Evolutionary conservation across 1,140 invertebrate genomes (phyloP).

Genomic region (Sipha flava): DNA sequence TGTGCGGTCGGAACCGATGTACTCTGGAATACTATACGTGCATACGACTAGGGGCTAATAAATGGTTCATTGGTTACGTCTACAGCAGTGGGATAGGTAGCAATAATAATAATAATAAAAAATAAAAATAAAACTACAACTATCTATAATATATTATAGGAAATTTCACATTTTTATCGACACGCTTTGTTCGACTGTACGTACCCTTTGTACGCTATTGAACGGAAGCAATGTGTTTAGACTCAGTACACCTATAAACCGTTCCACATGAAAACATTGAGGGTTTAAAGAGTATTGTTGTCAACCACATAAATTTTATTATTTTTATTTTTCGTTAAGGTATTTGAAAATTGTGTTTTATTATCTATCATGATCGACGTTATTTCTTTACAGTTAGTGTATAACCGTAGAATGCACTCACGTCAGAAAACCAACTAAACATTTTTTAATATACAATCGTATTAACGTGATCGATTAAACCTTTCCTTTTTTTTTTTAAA

Average conservation of each 20-base stretch:
- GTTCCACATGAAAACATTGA: slow-evolving; percentile 12
- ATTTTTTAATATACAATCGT: too few species aligned
- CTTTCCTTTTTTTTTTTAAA: too few species aligned
- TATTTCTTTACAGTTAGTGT: too few species aligned
- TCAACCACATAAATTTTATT: not conserved
- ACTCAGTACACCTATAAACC: not conserved
- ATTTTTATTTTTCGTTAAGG: not conserved
- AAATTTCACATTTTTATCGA: slow-evolving; percentile 13
- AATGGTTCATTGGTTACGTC: slow-evolving; percentile 17
- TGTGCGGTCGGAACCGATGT: slow-evolving; percentile 1
- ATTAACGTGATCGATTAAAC: too few species aligned
- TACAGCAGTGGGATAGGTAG: not conserved
- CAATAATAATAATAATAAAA: not conserved
- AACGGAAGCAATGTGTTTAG: slow-evolving; percentile 12
- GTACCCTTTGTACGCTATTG: not conserved
- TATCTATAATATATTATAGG: not conserved
- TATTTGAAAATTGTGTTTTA: not conserved
- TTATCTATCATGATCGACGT: too few species aligned
- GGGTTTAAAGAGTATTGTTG: not conserved
- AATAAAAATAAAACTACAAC: not conserved
- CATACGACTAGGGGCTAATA: not conserved
- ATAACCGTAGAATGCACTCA: too few species aligned
- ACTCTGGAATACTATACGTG: not conserved
- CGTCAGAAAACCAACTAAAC: too few species aligned
- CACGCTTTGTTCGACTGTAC: slow-evolving; percentile 3